Percentiles rank a stretch among this genome's conserved stretches.
phyloP scores from a whole-genome alignment of 2,113 vertebrate species.

The Myxocyprinus asiaticus region DNA sequence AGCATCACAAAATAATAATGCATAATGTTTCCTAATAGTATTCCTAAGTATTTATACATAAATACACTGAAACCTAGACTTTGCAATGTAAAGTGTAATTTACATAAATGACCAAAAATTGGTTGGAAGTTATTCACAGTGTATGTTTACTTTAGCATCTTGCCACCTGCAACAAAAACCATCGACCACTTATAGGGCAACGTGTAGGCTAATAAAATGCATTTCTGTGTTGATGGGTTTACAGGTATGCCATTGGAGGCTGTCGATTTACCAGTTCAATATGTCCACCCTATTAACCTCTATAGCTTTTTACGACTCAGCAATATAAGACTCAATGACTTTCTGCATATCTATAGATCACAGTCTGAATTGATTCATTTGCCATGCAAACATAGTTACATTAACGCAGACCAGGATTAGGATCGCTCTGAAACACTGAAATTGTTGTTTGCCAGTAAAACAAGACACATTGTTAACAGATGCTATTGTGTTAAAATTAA shows the following conservation, averaged over 20 bases:
- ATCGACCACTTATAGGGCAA: neutral
- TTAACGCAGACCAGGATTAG: neutral
- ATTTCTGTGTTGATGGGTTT: neutral
- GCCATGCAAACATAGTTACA: neutral
- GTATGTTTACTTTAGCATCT: neutral
- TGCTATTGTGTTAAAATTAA: too few species aligned
- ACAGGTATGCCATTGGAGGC: neutral
- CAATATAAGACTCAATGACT: neutral
- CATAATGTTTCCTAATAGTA: too few species aligned
- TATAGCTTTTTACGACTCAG: conserved; percentile 1
- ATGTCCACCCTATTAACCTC: conserved; percentile 21
- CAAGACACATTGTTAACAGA: too few species aligned
- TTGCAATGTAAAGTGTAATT: too few species aligned
- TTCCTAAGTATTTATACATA: too few species aligned
- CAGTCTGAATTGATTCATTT: neutral
- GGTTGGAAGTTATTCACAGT: too few species aligned
- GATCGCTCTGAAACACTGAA: neutral
- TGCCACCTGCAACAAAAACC: conserved; percentile 7
- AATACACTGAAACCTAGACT: too few species aligned
- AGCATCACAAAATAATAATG: too few species aligned
- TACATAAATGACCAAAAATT: too few species aligned
- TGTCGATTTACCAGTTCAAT: conserved; percentile 13
- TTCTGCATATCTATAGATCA: neutral
- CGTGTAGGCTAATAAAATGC: neutral
- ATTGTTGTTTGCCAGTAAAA: too few species aligned